Evolutionary conservation across 2,113 vertebrate genomes (phyloP).

Genomic region (Lepus europaeus): DNA sequence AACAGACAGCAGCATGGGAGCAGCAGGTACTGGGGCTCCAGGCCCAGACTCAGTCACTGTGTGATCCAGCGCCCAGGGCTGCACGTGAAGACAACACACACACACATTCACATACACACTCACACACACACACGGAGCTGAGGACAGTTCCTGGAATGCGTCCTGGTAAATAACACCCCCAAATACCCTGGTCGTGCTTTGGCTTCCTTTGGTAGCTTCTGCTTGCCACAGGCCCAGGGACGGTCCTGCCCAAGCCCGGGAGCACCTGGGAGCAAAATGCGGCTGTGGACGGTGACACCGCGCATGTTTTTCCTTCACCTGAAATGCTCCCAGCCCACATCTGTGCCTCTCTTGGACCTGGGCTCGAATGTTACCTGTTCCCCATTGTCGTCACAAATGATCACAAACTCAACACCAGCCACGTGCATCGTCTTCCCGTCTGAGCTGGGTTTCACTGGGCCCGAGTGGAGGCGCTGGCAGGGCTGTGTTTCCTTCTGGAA

Average conservation of each 20-base stretch:
- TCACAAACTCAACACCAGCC: not conserved
- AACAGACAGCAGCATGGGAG: not conserved
- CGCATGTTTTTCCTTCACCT: not conserved
- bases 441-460: not conserved
- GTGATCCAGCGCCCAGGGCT: not conserved
- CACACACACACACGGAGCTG: not conserved
- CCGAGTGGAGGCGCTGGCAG: not conserved
- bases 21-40: not conserved
- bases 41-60: not conserved
- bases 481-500: slow-evolving; percentile 5
- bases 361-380: not conserved
- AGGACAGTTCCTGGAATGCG: not conserved
- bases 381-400: not conserved
- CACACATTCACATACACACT: too few relatives aligned
- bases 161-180: not conserved
- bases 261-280: not conserved
- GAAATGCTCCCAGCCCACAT: not conserved
- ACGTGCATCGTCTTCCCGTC: not conserved
- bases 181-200: not conserved
- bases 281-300: rapidly evolving
- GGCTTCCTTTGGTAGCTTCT: not conserved
- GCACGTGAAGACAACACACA: not conserved
- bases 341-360: not conserved
- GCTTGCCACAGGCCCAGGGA: not conserved
- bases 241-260: not conserved